Percentiles rank a stretch among this genome's conserved stretches.
phyloP scores from a whole-genome alignment of 2,888 invertebrate species.

The Marronus borbonicus region DNA sequence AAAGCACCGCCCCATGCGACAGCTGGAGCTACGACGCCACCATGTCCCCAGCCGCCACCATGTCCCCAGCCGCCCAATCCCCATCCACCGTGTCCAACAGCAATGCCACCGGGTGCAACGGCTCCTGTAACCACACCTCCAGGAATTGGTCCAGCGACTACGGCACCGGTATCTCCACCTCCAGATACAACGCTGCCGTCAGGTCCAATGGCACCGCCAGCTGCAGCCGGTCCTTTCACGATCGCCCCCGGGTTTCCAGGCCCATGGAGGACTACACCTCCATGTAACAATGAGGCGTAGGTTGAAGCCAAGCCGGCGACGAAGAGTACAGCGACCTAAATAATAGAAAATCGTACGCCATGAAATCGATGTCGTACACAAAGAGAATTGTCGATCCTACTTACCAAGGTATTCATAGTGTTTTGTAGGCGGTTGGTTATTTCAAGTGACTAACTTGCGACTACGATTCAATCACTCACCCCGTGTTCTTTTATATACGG shows the following conservation, averaged over 20 bases:
- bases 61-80: conserved; percentile 37
- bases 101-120: conserved; percentile 63
- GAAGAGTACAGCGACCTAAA: conserved; percentile 47
- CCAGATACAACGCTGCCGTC: conserved; percentile 70
- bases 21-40: conserved; percentile 42
- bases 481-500: conserved; percentile 50
- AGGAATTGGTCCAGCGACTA: conserved; percentile 65
- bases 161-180: conserved; percentile 69
- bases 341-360: not conserved
- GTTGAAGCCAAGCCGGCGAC: conserved; percentile 46
- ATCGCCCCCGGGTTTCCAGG: conserved; percentile 50
- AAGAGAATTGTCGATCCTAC: not conserved
- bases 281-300: conserved; percentile 42
- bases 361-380: not conserved
- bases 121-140: conserved; percentile 64
- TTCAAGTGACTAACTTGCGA: conserved; percentile 29
- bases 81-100: conserved; percentile 51
- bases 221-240: conserved; percentile 44
- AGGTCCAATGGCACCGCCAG: conserved; percentile 60
- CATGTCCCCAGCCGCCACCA: conserved; percentile 29
- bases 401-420: conserved; percentile 52
- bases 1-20: conserved; percentile 50
- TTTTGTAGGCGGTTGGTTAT: conserved; percentile 16
- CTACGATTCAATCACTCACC: conserved; percentile 43
- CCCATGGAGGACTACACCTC: conserved; percentile 47